These are phyloP conservation scores for Drosophila prostipennis DNA, from an alignment of 2,888 invertebrate species.

Conservation along the genomic window DNA sequence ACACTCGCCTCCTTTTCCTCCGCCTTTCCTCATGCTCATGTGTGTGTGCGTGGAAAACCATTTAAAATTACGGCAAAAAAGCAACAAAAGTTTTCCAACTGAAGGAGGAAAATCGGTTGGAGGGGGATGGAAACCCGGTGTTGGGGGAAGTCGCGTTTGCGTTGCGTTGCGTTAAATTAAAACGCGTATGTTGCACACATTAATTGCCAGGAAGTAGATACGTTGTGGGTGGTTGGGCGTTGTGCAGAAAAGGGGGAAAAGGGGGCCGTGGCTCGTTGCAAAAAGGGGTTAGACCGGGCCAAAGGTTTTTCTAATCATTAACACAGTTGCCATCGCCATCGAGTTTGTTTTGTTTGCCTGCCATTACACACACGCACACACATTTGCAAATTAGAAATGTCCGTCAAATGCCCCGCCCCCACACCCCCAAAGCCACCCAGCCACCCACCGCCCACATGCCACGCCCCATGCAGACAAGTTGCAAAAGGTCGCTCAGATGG, in stretches of 20 bases:
- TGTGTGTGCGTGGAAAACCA: constrained; percentile 56
- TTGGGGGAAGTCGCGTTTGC: constrained; percentile 28
- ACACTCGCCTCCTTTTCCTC: constrained; percentile 1
- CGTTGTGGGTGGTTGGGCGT: constrained; percentile 15
- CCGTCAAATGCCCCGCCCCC: constrained; percentile 65
- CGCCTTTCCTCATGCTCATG: constrained; percentile 1
- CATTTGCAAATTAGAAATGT: constrained; percentile 82
- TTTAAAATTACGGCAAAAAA: constrained; percentile 72
- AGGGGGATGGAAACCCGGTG: constrained; percentile 1
- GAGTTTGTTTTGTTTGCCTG: constrained; percentile 62
- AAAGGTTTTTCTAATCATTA: constrained; percentile 82
- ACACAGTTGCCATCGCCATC: constrained; percentile 70
- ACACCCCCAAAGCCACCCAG: neutral
- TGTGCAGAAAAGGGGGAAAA: neutral
- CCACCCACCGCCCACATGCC: constrained; percentile 6
- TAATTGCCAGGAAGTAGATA: constrained; percentile 77
- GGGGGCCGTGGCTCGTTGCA: constrained; percentile 3
- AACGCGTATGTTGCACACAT: constrained; percentile 79
- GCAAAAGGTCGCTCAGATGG: constrained; percentile 68
- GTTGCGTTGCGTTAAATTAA: constrained; percentile 63
- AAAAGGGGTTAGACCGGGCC: constrained; percentile 34
- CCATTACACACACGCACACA: constrained; percentile 57
- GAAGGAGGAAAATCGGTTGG: constrained; percentile 24
- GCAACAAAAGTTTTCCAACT: constrained; percentile 63
- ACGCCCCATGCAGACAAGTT: constrained; percentile 38